A percentile compares a stretch with the other conserved stretches of the same genome.
Evolutionary conservation across 2,113 vertebrate genomes (phyloP).

Genomic region (Hemiprocne comata): DNA sequence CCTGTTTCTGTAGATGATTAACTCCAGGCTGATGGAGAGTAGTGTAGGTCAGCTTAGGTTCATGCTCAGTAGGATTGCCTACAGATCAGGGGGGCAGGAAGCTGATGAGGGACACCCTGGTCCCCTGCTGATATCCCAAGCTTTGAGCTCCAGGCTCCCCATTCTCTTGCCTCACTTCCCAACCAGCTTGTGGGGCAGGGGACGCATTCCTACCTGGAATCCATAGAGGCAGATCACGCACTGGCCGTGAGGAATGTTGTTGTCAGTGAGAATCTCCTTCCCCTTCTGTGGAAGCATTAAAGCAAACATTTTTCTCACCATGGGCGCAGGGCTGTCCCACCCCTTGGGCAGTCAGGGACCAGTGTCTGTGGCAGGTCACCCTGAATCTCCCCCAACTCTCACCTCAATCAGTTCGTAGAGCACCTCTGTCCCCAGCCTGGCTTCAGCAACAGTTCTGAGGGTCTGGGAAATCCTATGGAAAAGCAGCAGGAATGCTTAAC

Average conservation of each 20-base stretch:
- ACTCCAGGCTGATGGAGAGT: neutral
- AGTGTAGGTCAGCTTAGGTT: rapidly evolving
- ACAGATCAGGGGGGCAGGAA: neutral
- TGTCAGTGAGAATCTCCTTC: slow-evolving; percentile 96
- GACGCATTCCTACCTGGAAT: slow-evolving; percentile 82
- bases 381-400: neutral
- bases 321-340: neutral
- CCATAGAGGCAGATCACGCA: slow-evolving; percentile 95
- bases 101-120: neutral
- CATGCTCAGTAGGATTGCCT: neutral
- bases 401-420: slow-evolving; percentile 85
- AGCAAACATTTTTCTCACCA: neutral
- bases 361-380: neutral
- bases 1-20: neutral
- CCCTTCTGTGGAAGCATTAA: slow-evolving; percentile 82
- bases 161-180: neutral
- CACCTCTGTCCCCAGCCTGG: slow-evolving; percentile 75
- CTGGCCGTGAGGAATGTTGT: slow-evolving; percentile 94
- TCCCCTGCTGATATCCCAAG: neutral
- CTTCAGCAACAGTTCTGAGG: slow-evolving; percentile 67
- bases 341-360: neutral
- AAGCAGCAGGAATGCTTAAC: neutral
- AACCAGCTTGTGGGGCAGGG: neutral
- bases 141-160: neutral
- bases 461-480: slow-evolving; percentile 74